Evolutionary conservation across 2,113 vertebrate genomes (phyloP).

Genomic region (Hirundichthys speculiger): DNA sequence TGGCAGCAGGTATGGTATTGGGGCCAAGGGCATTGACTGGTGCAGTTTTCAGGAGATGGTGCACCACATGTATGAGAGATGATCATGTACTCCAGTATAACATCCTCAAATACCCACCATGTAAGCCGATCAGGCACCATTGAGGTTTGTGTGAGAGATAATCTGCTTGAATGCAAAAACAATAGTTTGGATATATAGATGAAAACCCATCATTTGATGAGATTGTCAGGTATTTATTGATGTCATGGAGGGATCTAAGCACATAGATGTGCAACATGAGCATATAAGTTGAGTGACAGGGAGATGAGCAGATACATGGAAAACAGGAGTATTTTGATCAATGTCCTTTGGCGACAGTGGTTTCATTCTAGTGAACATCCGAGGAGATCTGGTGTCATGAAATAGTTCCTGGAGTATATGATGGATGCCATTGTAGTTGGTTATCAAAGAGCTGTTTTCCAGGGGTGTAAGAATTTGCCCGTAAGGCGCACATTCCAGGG

Average conservation of each 20-base stretch:
- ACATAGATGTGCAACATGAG: conserved; percentile 45
- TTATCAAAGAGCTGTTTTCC: conserved; percentile 23
- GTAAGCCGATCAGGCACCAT: conserved; percentile 67
- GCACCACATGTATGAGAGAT: no score
- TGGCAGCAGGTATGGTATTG: conserved; percentile 24
- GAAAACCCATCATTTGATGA: conserved; percentile 59
- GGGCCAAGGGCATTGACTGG: conserved; percentile 39
- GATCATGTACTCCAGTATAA: conserved; percentile 40
- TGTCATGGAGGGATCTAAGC: conserved; percentile 55
- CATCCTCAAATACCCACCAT: conserved; percentile 34
- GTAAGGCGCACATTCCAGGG: conserved; percentile 44
- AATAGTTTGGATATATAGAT: conserved; percentile 46
- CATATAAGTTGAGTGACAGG: conserved; percentile 36
- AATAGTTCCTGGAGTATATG: conserved; percentile 12
- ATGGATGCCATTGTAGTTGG: conserved; percentile 38
- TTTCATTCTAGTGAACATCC: conserved; percentile 32
- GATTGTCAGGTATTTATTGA: conserved; percentile 50
- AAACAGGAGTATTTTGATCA: conserved; percentile 47
- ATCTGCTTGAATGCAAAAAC: conserved; percentile 62
- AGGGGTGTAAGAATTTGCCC: conserved; percentile 41
- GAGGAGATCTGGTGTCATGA: conserved; percentile 53
- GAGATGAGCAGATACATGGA: conserved; percentile 37
- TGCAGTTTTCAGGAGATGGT: conserved; percentile 9
- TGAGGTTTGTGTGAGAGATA: conserved; percentile 51
- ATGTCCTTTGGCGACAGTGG: conserved; percentile 16